Conservation (phyloP, 2,797 vertebrate genomes). For the Muraenolepis orangiensis region DNA sequence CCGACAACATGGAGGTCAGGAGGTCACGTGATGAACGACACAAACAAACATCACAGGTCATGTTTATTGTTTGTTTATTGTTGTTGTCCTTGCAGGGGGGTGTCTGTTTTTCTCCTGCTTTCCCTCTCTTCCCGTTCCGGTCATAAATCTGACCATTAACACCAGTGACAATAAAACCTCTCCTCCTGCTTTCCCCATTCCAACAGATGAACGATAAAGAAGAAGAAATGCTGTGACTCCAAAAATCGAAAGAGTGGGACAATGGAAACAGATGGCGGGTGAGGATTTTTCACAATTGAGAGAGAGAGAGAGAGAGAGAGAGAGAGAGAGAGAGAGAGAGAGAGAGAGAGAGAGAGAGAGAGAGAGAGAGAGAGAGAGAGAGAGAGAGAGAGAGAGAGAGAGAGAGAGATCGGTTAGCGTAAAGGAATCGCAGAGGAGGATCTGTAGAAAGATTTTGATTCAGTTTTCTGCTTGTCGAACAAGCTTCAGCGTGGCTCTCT, state of each 20-base stretch:
- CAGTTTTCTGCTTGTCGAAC: too few relatives aligned
- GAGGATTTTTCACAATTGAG: too few relatives aligned
- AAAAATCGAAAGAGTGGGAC: slow-evolving; percentile 39
- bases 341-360: neutral
- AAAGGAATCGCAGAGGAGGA: slow-evolving; percentile 21
- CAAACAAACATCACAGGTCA: slow-evolving; percentile 40
- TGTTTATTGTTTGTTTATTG: slow-evolving; percentile 17
- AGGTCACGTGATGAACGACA: slow-evolving; percentile 33
- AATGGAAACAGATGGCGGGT: neutral
- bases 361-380: neutral
- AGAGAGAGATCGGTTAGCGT: too few relatives aligned
- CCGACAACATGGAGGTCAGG: slow-evolving; percentile 9
- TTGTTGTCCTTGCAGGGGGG: slow-evolving; percentile 33
- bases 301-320: neutral
- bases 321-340: neutral
- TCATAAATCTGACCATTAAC: slow-evolving; percentile 51
- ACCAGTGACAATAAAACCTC: slow-evolving; percentile 43
- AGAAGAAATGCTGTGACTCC: slow-evolving; percentile 50
- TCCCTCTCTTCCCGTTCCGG: slow-evolving; percentile 36
- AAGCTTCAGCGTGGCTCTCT: too few relatives aligned
- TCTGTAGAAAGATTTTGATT: slow-evolving; percentile 55
- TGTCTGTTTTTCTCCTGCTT: slow-evolving; percentile 38
- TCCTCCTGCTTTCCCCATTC: slow-evolving; percentile 22
- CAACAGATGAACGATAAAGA: slow-evolving; percentile 49
- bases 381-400: too few relatives aligned